Percentiles rank a stretch among this genome's conserved stretches.
Evolutionary conservation across 1,140 invertebrate genomes (phyloP).

Genomic region (Microplitis mediator): DNA sequence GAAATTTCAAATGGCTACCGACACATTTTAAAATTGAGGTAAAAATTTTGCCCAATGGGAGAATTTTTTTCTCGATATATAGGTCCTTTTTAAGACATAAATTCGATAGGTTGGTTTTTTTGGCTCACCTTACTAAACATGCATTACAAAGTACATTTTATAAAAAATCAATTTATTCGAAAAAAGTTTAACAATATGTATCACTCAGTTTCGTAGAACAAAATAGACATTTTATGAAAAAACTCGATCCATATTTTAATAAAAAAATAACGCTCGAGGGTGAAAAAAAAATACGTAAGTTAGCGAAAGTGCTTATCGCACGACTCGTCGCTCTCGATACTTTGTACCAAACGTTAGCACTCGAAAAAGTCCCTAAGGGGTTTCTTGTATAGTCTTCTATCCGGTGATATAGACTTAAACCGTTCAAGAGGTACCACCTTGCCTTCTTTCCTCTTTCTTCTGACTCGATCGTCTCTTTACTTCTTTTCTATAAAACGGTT

Average conservation of each 20-base stretch:
- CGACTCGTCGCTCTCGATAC: constrained; percentile 24
- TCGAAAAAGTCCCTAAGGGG: constrained; percentile 12
- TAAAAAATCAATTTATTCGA: too few relatives aligned
- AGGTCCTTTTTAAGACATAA: too few relatives aligned
- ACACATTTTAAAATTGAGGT: too few relatives aligned
- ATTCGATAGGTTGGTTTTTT: too few relatives aligned
- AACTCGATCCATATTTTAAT: background rate
- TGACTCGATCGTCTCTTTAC: background rate
- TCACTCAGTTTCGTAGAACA: background rate
- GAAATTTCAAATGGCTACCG: too few relatives aligned
- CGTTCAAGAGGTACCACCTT: constrained; percentile 3
- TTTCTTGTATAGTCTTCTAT: constrained; percentile 1
- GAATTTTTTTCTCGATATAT: too few relatives aligned
- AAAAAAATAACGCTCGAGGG: background rate
- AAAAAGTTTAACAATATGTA: too few relatives aligned
- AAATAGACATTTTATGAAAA: background rate
- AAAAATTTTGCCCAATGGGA: too few relatives aligned
- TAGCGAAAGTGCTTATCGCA: constrained; percentile 18
- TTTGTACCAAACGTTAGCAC: constrained; percentile 23
- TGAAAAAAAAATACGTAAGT: constrained; percentile 6
- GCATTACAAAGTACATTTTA: too few relatives aligned
- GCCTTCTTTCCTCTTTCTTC: background rate
- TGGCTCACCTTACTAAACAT: too few relatives aligned
- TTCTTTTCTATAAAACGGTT: background rate
- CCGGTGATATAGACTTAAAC: constrained; percentile 18